Base-by-base conservation (phyloP, 1,140 invertebrate species). In the Drosophila nebulosa region DNA sequence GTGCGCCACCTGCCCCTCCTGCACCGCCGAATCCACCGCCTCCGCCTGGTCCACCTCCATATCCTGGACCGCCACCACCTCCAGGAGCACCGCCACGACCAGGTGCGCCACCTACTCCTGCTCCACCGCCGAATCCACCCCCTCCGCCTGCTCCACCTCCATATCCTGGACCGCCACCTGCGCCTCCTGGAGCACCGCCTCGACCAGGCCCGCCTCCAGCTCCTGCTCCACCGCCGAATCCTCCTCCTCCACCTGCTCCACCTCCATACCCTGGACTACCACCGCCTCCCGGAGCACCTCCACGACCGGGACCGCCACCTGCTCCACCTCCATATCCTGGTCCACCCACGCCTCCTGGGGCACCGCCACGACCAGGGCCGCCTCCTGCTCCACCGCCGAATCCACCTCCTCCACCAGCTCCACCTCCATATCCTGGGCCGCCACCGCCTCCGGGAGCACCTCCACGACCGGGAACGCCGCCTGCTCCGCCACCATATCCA, bases 21-120 rank as follows among this genome's bases (percentile, higher is more conserved):
- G 90, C 86, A 10, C 91, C 74, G 0, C 91, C 58, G n/a, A n/a
- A n/a, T n/a, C n/a, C 1, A 30, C 91, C 75, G 1, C 92, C 89
- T 1, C 92, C 86, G 0, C 92, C 57, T 7, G 92, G 64, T 7
- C 60, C 70, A 0, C 68, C 67, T n/a, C 80, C 55, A 60, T 67
- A 68, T 26, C 72, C 80, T 36, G 69, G 69, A 0, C 46, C 60
- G 0, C 65, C 35, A 21, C 52, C 60, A 3, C 12, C 35, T 3
- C 56, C n/a, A 9, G 6, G 6, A 30, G 7, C 6, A n/a, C 61
- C 60, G 1, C 78, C 74, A 36, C 71, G 72, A 7, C 89, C 84
- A 35, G 67, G 65, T 0, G 30, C 69, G 0, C 60, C 64, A 22
- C 39, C 60, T 35, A 36, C 14, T 46, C 39, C 39, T 9, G 39